Base-by-base conservation (phyloP, 2,797 vertebrate genomes). In the Melanotaenia maccullochi region DNA sequence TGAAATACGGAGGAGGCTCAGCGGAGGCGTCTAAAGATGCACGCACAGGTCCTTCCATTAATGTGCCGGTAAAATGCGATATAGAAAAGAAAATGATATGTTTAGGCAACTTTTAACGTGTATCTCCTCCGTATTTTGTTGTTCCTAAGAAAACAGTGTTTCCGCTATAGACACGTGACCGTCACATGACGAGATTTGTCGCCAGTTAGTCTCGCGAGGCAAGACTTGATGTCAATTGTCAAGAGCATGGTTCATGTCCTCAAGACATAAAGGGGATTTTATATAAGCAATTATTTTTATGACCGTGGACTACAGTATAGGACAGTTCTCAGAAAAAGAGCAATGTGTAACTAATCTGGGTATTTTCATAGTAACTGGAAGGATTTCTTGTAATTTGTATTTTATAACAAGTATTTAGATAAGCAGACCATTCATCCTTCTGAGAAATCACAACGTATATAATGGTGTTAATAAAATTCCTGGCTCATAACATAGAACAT, bases 41-140 rank as follows among this genome's bases (percentile, higher is more conserved):
- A 80, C 82, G 92, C 32, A 73, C 70, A 13, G 87, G 62, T 22
- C 78, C 89, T 74, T 95, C 94, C 94, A 95, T 93, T 20, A 40
- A 54, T 75, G 38, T 2, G 22, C 5, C 9, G 54, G 42, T 2
- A 9, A 9, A 25, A 18, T 36, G 25, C 1, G 2, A 49, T 3
- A 14, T 20, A 0, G 3, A 6, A 18, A 35, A 9, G 1, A 4
- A 54, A 8, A 25, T 11, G 32, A 58, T 28, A 11, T 1, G 22
- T 36, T 25, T 12, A 7, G 25, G 12, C 22, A 25, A 13, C n/a
- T n/a, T 6, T 35, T 20, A 5, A 12, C 16, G 30, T 30, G 28
- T 22, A 55, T 33, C 40, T n/a, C 24, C 11, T 28, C 1, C 44
- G 56, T 58, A 60, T 49, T 67, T 38, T 81, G 68, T 57, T 81